Evolutionary conservation across 1,140 invertebrate species (phyloP).

Genomic region (Nasonia vitripennis): DNA sequence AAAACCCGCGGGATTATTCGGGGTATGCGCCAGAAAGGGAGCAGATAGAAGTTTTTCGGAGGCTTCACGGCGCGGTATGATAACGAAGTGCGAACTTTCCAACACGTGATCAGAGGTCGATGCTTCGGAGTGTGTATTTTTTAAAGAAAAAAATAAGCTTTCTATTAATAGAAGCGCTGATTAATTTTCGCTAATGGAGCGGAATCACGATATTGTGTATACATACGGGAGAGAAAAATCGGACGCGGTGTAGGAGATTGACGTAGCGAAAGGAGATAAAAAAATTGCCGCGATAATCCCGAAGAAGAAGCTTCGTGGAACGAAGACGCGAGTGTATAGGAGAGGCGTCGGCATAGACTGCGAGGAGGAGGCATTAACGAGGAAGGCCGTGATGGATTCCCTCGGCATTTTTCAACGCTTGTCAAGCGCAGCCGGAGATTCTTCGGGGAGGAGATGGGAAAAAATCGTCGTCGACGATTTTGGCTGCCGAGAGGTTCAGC

Average conservation of each 20-base stretch:
- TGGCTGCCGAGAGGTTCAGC: neutral
- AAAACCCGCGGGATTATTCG: neutral
- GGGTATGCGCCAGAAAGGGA: neutral
- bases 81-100: neutral
- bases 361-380: constrained; percentile 6
- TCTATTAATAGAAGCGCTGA: neutral
- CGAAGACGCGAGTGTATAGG: neutral
- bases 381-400: constrained; percentile 8
- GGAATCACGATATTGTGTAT: neutral
- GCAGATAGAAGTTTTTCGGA: neutral
- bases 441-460: neutral
- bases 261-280: neutral
- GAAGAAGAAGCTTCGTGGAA: neutral
- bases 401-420: constrained; percentile 19
- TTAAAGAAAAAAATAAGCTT: neutral
- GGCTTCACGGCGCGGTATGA: neutral
- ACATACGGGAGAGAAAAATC: neutral
- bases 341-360: neutral
- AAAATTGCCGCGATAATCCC: neutral
- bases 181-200: constrained; percentile 31
- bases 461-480: neutral
- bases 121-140: neutral
- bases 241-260: neutral
- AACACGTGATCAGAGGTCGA: neutral
- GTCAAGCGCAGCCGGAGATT: neutral